Percentiles rank a stretch among this genome's conserved stretches.
These are phyloP conservation scores for Euborellia annulipes DNA, from an alignment of 1,140 invertebrate species.

Conservation along the genomic window DNA sequence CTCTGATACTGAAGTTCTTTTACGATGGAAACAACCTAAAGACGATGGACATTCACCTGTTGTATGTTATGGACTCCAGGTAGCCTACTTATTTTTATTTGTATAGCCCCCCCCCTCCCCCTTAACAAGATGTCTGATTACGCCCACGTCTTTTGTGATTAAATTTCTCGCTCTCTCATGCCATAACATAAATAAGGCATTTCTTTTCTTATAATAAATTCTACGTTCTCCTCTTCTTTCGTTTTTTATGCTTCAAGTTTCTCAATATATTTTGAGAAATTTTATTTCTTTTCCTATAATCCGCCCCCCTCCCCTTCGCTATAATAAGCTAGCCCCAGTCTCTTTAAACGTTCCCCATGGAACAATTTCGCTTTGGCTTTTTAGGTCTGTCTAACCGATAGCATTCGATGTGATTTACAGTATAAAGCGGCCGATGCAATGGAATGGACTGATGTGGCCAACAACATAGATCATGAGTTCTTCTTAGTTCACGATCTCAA, in stretches of 20 bases:
- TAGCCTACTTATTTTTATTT: no score
- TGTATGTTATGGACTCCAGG: constrained; percentile 67
- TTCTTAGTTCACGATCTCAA: constrained; percentile 63
- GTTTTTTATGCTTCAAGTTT: constrained; percentile 19
- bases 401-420: background rate
- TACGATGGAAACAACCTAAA: constrained; percentile 77
- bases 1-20: constrained; percentile 71
- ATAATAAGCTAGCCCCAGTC: no score
- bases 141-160: no score
- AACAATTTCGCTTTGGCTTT: no score
- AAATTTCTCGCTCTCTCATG: no score
- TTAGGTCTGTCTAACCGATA: no score
- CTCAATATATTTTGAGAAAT: background rate
- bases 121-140: no score
- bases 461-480: constrained; percentile 88
- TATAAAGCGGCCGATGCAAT: constrained; percentile 35
- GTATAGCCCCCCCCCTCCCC: no score
- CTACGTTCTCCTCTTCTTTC: no score
- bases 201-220: no score
- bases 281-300: background rate
- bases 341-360: no score
- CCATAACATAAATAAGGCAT: no score
- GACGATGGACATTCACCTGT: constrained; percentile 70
- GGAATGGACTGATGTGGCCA: constrained; percentile 72
- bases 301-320: background rate